These are phyloP conservation scores for Pantherophis guttatus DNA, from an alignment of 2,113 vertebrate genomes.

Conservation along the genomic window DNA sequence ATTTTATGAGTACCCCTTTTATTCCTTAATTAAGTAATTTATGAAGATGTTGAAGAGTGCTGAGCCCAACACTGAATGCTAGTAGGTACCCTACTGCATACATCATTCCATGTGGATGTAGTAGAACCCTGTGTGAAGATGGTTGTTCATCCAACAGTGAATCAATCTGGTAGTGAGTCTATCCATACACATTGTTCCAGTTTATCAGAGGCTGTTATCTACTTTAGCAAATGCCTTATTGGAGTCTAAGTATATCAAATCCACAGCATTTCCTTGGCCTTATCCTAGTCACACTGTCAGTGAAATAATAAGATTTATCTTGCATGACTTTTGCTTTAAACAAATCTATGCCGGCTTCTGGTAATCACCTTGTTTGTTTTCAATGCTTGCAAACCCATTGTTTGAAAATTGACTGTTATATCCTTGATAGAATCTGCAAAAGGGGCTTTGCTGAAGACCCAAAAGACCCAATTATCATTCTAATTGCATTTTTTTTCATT, in stretches of 20 bases:
- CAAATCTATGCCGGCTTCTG: neutral
- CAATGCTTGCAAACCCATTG: neutral
- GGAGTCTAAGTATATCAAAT: neutral
- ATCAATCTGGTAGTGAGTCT: neutral
- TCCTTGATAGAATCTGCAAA: neutral
- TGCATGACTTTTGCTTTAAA: neutral
- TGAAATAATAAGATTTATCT: neutral
- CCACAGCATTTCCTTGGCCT: neutral
- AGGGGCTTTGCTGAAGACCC: neutral
- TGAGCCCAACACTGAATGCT: neutral
- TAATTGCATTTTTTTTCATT: neutral
- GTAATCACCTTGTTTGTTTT: neutral
- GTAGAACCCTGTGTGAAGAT: neutral
- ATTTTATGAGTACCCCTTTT: neutral
- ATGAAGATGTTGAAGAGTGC: neutral
- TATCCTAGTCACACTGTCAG: neutral
- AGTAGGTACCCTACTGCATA: neutral
- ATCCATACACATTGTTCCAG: neutral
- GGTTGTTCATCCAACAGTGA: neutral
- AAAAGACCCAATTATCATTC: neutral
- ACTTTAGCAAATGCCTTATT: neutral
- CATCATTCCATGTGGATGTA: neutral
- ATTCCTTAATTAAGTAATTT: neutral
- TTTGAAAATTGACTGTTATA: neutral
- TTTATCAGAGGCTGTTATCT: neutral